phyloP scores from a whole-genome alignment of 2,888 invertebrate species.

The Atethmia centrago region DNA sequence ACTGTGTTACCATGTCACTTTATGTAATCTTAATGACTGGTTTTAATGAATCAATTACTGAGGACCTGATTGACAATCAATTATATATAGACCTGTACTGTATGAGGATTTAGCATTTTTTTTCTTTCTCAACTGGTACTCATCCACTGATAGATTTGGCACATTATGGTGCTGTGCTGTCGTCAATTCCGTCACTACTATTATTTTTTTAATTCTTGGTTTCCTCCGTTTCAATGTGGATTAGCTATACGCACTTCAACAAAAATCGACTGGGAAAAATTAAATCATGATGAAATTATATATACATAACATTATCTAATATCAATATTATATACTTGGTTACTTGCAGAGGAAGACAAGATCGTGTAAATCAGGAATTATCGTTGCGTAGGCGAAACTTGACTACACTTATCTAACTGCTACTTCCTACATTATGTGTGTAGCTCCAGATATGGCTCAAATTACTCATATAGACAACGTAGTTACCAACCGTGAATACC shows the following conservation, averaged over 20 bases:
- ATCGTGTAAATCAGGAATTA: slow-evolving; percentile 39
- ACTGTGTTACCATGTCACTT: slow-evolving; percentile 55
- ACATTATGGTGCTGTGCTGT: background rate
- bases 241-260: background rate
- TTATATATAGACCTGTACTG: background rate
- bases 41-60: slow-evolving; percentile 15
- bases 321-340: slow-evolving; percentile 31
- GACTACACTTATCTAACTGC: slow-evolving; percentile 58
- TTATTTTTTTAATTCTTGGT: background rate
- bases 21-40: slow-evolving; percentile 50
- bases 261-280: background rate
- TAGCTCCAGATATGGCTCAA: slow-evolving; percentile 34
- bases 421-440: slow-evolving; percentile 55
- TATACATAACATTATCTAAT: background rate
- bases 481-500: too few species aligned
- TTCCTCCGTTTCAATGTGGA: background rate
- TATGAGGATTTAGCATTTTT: background rate
- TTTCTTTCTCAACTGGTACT: background rate
- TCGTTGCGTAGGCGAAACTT: slow-evolving; percentile 51
- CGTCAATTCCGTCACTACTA: too few species aligned
- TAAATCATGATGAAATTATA: background rate
- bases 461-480: slow-evolving; percentile 29
- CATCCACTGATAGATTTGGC: background rate
- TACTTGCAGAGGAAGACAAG: slow-evolving; percentile 17
- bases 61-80: slow-evolving; percentile 25